A percentile compares a stretch with the other conserved stretches of the same genome.
Conservation (phyloP, 1,140 invertebrate species). For the Drosophila sp. region DNA sequence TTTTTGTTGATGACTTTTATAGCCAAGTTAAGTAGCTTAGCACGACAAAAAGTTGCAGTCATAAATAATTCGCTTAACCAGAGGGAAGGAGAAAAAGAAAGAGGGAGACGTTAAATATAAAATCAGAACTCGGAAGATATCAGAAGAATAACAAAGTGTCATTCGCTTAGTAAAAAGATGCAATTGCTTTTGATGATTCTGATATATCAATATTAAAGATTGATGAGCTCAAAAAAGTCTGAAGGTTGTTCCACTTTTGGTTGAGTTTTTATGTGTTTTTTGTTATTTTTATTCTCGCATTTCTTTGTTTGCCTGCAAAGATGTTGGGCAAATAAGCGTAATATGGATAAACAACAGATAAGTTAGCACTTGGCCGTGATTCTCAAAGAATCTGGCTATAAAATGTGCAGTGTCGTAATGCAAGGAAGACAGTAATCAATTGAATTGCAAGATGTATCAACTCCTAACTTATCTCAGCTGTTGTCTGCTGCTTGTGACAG, state of each 20-base stretch:
- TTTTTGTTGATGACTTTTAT: conserved; percentile 28
- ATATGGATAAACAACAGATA: conserved; percentile 44
- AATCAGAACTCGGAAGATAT: neutral
- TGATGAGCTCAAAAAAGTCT: conserved; percentile 15
- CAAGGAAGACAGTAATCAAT: conserved; percentile 37
- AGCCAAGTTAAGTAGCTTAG: conserved; percentile 33
- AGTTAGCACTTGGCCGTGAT: conserved; percentile 36
- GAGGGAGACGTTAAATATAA: neutral
- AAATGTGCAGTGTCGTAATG: conserved; percentile 29
- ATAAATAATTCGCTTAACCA: conserved; percentile 31
- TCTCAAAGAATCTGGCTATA: conserved; percentile 48
- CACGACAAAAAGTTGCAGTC: conserved; percentile 23
- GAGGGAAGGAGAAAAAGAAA: neutral
- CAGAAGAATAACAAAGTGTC: conserved; percentile 13
- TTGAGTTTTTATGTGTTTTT: neutral
- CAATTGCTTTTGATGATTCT: conserved; percentile 21
- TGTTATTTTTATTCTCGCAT: conserved; percentile 7
- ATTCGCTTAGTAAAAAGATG: conserved; percentile 7
- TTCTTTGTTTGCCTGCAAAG: conserved; percentile 35
- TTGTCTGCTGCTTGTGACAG: conserved; percentile 49
- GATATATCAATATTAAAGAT: conserved; percentile 24
- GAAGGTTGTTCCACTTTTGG: conserved; percentile 43
- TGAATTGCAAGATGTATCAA: conserved; percentile 50
- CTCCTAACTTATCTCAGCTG: conserved; percentile 35
- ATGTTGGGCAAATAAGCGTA: conserved; percentile 36